Conservation (phyloP, 2,113 vertebrate species). For the Chaetodon auriga region DNA sequence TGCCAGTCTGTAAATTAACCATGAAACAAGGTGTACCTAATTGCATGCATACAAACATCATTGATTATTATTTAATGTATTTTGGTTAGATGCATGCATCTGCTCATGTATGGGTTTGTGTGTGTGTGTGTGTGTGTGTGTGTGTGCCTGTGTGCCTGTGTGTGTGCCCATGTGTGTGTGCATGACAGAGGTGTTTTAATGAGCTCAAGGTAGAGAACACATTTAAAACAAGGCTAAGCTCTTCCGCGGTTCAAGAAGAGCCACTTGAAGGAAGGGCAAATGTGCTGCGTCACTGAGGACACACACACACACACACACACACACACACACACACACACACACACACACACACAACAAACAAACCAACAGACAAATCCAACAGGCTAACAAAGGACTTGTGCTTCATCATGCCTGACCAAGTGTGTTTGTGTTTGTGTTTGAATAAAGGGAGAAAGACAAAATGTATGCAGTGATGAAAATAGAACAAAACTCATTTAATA, state of each 20-base stretch:
- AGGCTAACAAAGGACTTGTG: constrained; percentile 29
- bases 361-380: neutral
- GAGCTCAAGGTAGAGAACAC: constrained; percentile 36
- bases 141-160: neutral
- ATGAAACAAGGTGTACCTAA: neutral
- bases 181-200: constrained; percentile 46
- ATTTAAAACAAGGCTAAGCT: constrained; percentile 59
- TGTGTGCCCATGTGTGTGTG: neutral
- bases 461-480: neutral
- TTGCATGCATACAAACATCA: neutral
- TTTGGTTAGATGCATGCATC: neutral
- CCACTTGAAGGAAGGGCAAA: constrained; percentile 36
- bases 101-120: neutral
- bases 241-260: constrained; percentile 46
- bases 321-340: neutral
- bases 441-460: neutral
- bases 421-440: neutral
- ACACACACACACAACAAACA: neutral
- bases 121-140: neutral
- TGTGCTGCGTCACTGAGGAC: constrained; percentile 34
- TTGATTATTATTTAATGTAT: neutral
- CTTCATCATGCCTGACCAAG: constrained; percentile 5
- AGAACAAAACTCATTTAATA: neutral
- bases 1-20: neutral
- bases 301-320: neutral